phyloP scores from a whole-genome alignment of 2,113 vertebrate species.

The Callaeas wilsoni region DNA sequence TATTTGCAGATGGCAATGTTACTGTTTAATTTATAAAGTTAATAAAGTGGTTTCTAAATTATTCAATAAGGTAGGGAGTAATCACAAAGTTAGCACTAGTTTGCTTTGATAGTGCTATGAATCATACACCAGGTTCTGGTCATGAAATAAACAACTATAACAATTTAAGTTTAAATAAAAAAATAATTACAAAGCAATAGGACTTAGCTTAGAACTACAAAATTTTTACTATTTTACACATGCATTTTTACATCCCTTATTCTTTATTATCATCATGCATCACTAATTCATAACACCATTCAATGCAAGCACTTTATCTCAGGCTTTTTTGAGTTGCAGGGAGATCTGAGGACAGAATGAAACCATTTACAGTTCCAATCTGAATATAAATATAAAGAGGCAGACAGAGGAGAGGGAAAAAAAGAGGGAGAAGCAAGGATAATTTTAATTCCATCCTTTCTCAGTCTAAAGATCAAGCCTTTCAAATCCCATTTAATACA shows the following conservation, averaged over 20 bases:
- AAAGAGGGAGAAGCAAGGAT: not conserved
- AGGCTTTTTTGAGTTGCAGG: not conserved
- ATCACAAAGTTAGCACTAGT: conserved; percentile 1
- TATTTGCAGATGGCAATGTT: not conserved
- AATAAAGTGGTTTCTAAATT: conserved; percentile 24
- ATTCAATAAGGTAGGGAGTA: conserved; percentile 30
- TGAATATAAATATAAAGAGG: not conserved
- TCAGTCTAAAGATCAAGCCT: not conserved
- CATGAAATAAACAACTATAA: conserved; percentile 19
- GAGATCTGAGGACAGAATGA: not conserved
- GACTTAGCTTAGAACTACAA: not conserved
- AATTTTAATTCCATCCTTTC: not conserved
- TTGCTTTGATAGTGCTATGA: not conserved
- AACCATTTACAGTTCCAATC: not conserved
- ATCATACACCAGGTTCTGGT: not conserved
- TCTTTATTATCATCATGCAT: not conserved
- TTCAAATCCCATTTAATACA: not conserved
- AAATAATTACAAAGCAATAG: not conserved
- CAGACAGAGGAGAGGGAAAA: not conserved
- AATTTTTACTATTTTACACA: not conserved
- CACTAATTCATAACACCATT: not conserved
- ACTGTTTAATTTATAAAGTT: conserved; percentile 29
- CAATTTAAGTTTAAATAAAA: not conserved
- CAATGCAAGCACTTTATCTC: not conserved
- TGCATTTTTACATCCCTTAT: not conserved